These are phyloP conservation scores for Petrosia ficiformis DNA, from an alignment of 37 sponge, comb jelly and placozoan genomes.

Conservation along the genomic window DNA sequence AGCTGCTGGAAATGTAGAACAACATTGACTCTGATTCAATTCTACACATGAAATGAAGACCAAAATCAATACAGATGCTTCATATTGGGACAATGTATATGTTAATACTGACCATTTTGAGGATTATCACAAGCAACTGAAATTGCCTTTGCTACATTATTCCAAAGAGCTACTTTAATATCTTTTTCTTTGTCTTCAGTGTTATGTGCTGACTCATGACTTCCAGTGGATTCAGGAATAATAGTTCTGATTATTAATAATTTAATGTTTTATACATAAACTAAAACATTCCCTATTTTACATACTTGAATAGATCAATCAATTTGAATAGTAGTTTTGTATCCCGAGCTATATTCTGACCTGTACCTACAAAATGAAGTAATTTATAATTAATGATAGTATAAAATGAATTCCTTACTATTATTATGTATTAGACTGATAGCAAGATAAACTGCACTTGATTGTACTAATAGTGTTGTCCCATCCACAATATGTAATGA, in stretches of 20 bases:
- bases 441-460: constrained; percentile 29
- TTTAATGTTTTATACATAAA: too few species aligned
- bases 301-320: constrained; percentile 50
- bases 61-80: too few species aligned
- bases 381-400: neutral
- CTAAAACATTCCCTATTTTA: too few species aligned
- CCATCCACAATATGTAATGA: neutral
- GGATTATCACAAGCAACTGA: constrained; percentile 41
- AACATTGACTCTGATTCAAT: constrained; percentile 25
- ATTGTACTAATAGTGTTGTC: neutral
- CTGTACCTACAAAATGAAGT: constrained; percentile 14
- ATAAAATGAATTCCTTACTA: neutral
- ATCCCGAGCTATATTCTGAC: constrained; percentile 53
- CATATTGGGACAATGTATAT: neutral
- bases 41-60: too few species aligned
- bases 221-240: too few species aligned
- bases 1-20: constrained; percentile 28
- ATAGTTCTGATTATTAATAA: too few species aligned
- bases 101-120: constrained; percentile 53
- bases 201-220: too few species aligned
- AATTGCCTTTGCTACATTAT: neutral
- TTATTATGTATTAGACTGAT: constrained; percentile 43
- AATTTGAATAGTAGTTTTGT: constrained; percentile 13
- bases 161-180: too few species aligned
- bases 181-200: neutral